A percentile compares a stretch with the other conserved stretches of the same genome.
These are phyloP conservation scores for Aselliscus stoliczkanus DNA, from an alignment of 2,797 vertebrate species.

Conservation along the genomic window DNA sequence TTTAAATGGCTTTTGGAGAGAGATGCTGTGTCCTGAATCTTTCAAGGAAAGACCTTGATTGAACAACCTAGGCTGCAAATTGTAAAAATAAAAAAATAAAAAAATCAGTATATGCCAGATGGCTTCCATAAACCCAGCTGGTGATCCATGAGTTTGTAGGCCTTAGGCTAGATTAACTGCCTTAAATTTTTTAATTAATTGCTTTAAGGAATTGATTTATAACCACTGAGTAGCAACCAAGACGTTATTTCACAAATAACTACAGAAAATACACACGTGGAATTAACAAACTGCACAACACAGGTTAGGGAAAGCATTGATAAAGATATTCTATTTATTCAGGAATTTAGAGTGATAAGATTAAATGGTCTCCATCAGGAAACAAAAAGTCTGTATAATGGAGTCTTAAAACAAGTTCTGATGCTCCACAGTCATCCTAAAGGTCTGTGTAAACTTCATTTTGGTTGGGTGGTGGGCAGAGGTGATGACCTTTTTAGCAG, in stretches of 20 bases:
- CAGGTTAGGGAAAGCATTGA: not conserved
- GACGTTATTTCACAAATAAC: slow-evolving; percentile 52
- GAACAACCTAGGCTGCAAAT: slow-evolving; percentile 47
- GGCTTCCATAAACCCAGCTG: slow-evolving; percentile 70
- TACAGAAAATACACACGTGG: slow-evolving; percentile 43
- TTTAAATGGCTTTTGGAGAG: not conserved
- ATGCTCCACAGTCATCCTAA: not conserved
- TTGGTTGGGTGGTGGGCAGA: not conserved
- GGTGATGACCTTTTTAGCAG: not conserved
- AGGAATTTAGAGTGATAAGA: not conserved
- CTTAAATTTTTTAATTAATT: slow-evolving; percentile 54
- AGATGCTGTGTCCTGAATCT: slow-evolving; percentile 7
- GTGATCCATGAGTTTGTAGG: slow-evolving; percentile 67
- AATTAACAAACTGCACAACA: slow-evolving; percentile 41
- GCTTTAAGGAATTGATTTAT: slow-evolving; percentile 57
- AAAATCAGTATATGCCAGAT: slow-evolving; percentile 62
- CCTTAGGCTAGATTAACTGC: slow-evolving; percentile 49
- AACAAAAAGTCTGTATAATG: not conserved
- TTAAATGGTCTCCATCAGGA: not conserved
- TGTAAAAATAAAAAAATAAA: not conserved
- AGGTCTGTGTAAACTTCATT: not conserved
- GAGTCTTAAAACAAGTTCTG: not conserved
- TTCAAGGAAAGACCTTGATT: slow-evolving; percentile 35
- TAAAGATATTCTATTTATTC: not conserved
- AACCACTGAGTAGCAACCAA: slow-evolving; percentile 11